Conservation (phyloP, 2,888 invertebrate genomes). For the Acrobasis suavella region DNA sequence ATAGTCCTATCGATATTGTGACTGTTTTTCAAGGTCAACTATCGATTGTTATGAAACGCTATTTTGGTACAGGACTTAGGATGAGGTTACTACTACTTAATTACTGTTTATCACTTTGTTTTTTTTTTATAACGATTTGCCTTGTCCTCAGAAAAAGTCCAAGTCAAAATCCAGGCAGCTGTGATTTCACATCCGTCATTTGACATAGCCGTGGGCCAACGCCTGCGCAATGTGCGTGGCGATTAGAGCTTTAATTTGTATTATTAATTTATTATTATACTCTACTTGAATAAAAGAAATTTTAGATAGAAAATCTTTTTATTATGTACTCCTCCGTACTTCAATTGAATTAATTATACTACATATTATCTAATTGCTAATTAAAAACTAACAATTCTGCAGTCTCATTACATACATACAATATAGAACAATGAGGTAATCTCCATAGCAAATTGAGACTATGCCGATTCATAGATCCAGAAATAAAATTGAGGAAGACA, state of each 20-base stretch:
- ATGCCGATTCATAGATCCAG: slow-evolving; percentile 40
- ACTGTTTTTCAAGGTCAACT: too few relatives aligned
- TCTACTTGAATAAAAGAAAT: slow-evolving; percentile 47
- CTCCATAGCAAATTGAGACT: slow-evolving; percentile 61
- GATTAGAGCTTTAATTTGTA: slow-evolving; percentile 41
- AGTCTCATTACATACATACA: slow-evolving; percentile 79
- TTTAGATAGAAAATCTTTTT: slow-evolving; percentile 72
- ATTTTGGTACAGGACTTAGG: too few relatives aligned
- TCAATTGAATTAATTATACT: slow-evolving; percentile 69
- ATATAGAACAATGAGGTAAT: slow-evolving; percentile 71
- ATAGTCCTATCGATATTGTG: too few relatives aligned
- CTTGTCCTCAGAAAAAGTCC: slow-evolving; percentile 55
- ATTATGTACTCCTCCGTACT: slow-evolving; percentile 75
- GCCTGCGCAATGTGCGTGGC: slow-evolving; percentile 53
- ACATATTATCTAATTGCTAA: slow-evolving; percentile 74
- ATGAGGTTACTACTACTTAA: too few relatives aligned
- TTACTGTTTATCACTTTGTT: neutral
- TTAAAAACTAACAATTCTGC: slow-evolving; percentile 80
- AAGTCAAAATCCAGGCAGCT: slow-evolving; percentile 66
- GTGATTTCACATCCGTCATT: slow-evolving; percentile 64
- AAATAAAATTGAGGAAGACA: slow-evolving; percentile 38
- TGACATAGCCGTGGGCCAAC: slow-evolving; percentile 56
- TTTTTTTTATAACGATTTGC: slow-evolving; percentile 19
- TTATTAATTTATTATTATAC: slow-evolving; percentile 5
- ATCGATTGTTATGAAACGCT: too few relatives aligned